Evolutionary conservation across 2,888 invertebrate genomes (phyloP), one percentile per base, ranked within the genome.

Genomic region (Cantharis rufa): DNA sequence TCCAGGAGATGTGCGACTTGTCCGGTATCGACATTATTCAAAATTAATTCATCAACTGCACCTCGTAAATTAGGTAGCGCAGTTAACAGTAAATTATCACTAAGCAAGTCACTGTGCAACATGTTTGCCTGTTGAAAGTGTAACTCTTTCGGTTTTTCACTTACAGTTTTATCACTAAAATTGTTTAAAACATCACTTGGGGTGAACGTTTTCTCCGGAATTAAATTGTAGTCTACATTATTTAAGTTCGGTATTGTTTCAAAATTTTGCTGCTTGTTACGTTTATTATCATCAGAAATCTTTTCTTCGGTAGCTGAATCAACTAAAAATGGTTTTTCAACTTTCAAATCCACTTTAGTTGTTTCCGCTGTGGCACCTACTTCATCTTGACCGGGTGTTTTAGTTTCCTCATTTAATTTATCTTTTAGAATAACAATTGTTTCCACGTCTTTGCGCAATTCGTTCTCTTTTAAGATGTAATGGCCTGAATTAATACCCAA

Each of bases 391-490:
- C 5, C 4, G 11, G 7, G 13, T n/a, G n/a, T 21, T 66, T 66
- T 21, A 21, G 13, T 24, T 24, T 11, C 13, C 7, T 21, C 18
- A 5, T 16, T 63, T 13, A 63, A 63, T 21, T 63, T 5, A 63
- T 18, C 63, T 18, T 66, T 66, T 11, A 21, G 13, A 66, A 21
- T 18, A 2, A 11, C 3, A 66, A 18, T 66, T 21, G 64, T n/a
- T 66, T 66, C 64, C 10, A 86, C 84, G 73, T 86, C 86, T 81
- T 86, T 87, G 68, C 83, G 83, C 24, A 87, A 79, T 74, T 86
- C 85, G 68, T 78, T 85, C 72, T 87, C 86, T 75, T 87, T 85
- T 74, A 87, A 85, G 63, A 82, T 83, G 77, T 88, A 88, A 64
- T 83, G 83, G 4, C 88, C 88, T 15, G 86, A 83, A 3, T 81